A percentile compares a stretch with the other conserved stretches of the same genome.
Evolutionary conservation across 2,113 vertebrate species (phyloP).

Genomic region (Misgurnus anguillicaudatus): DNA sequence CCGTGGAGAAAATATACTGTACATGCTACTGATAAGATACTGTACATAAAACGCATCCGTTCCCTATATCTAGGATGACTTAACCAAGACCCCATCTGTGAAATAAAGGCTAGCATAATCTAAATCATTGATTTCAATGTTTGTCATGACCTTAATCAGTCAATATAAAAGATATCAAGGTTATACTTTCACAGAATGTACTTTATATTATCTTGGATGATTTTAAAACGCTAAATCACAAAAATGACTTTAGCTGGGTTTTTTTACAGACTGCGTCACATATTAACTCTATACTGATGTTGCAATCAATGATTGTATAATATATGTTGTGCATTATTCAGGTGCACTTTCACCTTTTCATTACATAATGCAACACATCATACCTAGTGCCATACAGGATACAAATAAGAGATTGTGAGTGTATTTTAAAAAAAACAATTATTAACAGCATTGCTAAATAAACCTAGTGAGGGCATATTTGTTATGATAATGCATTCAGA

Average conservation of each 20-base stretch:
- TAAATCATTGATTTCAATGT: too few species aligned
- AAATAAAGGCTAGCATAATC: too few species aligned
- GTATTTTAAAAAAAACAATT: too few species aligned
- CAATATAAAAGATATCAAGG: too few species aligned
- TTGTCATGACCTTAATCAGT: too few species aligned
- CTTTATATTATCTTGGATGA: too few species aligned
- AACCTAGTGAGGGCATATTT: neutral
- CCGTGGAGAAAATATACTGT: neutral
- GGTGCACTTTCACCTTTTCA: neutral
- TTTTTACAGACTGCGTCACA: too few species aligned
- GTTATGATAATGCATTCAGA: neutral
- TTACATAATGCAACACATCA: neutral
- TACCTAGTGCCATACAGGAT: neutral
- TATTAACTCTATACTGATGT: neutral
- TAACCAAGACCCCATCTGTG: neutral
- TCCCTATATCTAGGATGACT: neutral
- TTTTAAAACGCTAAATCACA: too few species aligned
- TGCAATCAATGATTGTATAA: slow-evolving; percentile 5
- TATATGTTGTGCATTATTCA: neutral
- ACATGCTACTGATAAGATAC: neutral
- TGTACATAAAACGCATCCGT: neutral
- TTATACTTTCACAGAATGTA: too few species aligned
- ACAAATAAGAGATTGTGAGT: too few species aligned
- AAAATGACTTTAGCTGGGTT: too few species aligned
- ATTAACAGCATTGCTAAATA: neutral